Evolutionary conservation across 2,113 vertebrate genomes (phyloP).

Genomic region (Leiothrix lutea): DNA sequence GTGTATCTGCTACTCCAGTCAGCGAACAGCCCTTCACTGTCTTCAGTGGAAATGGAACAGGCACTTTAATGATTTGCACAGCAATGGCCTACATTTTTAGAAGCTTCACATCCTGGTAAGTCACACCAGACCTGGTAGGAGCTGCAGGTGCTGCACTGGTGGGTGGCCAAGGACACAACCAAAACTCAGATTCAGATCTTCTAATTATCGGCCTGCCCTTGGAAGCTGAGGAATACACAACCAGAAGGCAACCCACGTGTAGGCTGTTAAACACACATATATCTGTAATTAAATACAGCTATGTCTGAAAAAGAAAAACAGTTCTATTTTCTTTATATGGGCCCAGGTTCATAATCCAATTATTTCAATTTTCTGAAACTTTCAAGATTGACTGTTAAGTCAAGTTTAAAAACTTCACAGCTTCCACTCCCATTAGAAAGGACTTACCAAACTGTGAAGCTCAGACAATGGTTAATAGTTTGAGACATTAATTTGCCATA

Average conservation of each 20-base stretch:
- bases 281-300: neutral
- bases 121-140: neutral
- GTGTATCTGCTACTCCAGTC: neutral
- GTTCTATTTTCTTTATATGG: neutral
- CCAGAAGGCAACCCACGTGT: neutral
- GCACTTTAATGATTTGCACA: neutral
- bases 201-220: neutral
- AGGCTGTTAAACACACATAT: neutral
- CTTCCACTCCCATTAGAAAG: neutral
- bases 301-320: neutral
- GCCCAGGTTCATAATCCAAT: neutral
- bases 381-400: neutral
- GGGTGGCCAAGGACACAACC: neutral
- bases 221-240: neutral
- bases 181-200: constrained; percentile 7
- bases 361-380: neutral
- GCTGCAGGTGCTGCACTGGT: neutral
- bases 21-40: neutral
- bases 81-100: neutral
- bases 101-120: neutral
- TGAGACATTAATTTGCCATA: neutral
- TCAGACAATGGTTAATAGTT: neutral
- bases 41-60: neutral
- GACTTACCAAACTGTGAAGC: neutral
- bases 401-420: neutral